phyloP scores from a whole-genome alignment of 2,797 vertebrate species.

The Champsocephalus esox region DNA sequence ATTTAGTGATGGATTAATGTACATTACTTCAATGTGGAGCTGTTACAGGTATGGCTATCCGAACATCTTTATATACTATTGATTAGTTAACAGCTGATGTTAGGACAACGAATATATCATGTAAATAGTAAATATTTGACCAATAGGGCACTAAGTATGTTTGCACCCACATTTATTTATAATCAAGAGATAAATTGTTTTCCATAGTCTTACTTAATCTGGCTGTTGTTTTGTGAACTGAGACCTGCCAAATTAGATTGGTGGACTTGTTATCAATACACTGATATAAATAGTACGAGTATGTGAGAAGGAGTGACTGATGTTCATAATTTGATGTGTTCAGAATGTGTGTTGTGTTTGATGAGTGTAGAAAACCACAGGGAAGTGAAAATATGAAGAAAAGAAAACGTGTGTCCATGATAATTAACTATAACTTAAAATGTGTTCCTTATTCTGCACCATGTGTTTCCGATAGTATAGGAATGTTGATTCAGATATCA shows the following conservation, averaged over 20 bases:
- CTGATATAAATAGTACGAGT: slow-evolving; percentile 10
- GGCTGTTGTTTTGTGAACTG: background rate
- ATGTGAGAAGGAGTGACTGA: background rate
- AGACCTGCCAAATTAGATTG: background rate
- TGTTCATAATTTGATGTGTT: background rate
- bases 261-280: background rate
- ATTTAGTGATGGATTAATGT: background rate
- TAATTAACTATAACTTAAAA: background rate
- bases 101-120: too few relatives aligned
- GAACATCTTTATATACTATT: too few relatives aligned
- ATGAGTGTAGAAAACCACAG: background rate
- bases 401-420: background rate
- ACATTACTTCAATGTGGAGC: too few relatives aligned
- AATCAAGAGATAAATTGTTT: background rate
- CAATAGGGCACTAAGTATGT: background rate
- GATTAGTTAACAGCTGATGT: too few relatives aligned
- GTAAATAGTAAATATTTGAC: background rate
- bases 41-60: background rate
- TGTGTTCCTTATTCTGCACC: background rate
- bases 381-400: background rate
- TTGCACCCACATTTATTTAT: background rate
- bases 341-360: too few relatives aligned
- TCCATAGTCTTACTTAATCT: background rate
- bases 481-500: background rate
- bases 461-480: slow-evolving; percentile 1